phyloP scores from a whole-genome alignment of 1,140 invertebrate genomes.

The Trachymyrmex cornetzi region DNA sequence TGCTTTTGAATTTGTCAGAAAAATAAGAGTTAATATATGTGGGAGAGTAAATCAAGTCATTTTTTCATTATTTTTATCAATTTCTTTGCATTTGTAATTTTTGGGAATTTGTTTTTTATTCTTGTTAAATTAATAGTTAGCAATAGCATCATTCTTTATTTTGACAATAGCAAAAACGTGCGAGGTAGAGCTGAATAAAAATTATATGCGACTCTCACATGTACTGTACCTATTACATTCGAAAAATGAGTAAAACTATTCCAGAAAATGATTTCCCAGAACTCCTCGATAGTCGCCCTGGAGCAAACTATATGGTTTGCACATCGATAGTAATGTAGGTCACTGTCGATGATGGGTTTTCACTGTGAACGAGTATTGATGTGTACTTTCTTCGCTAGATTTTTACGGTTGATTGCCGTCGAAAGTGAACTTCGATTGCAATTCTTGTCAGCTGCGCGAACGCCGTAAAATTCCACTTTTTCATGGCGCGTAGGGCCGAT shows the following conservation, averaged over 20 bases:
- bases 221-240: background rate
- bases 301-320: constrained; percentile 5
- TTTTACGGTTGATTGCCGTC: constrained; percentile 45
- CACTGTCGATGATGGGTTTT: constrained; percentile 62
- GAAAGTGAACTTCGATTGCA: constrained; percentile 64
- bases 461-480: constrained; percentile 54
- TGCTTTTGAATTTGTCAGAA: too few relatives aligned
- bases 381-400: constrained; percentile 63
- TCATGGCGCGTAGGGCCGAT: background rate
- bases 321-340: constrained; percentile 46
- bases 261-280: background rate
- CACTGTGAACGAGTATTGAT: constrained; percentile 38
- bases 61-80: too few relatives aligned
- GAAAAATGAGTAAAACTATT: background rate
- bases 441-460: constrained; percentile 67
- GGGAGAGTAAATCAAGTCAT: too few relatives aligned
- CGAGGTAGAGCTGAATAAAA: background rate
- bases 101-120: too few relatives aligned
- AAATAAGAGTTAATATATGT: too few relatives aligned
- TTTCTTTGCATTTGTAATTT: too few relatives aligned
- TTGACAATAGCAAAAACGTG: background rate
- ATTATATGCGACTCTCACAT: background rate
- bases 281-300: background rate
- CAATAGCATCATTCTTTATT: background rate
- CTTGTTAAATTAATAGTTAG: too few relatives aligned